phyloP scores from a whole-genome alignment of 2,113 vertebrate genomes.

The Equus przewalskii region DNA sequence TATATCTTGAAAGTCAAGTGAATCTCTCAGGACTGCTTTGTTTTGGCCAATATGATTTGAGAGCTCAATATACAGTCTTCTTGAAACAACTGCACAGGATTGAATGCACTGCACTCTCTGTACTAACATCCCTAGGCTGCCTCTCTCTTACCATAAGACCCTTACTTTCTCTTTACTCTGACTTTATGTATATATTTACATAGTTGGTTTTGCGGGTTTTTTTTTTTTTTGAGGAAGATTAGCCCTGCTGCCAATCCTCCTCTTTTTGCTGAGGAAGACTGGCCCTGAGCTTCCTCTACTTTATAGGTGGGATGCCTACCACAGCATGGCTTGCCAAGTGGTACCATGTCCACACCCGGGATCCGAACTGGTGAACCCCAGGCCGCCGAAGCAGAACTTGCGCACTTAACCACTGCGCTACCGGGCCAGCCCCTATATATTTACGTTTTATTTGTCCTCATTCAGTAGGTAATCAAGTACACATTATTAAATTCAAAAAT shows the following conservation, averaged over 20 bases:
- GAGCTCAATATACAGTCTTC: neutral
- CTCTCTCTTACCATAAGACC: conserved; percentile 16
- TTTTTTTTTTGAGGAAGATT: too few species aligned
- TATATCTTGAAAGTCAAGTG: neutral
- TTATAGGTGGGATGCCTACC: too few species aligned
- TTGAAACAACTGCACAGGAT: neutral
- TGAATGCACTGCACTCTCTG: neutral
- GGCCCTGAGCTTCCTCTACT: too few species aligned
- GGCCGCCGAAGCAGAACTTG: too few species aligned
- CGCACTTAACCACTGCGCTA: too few species aligned
- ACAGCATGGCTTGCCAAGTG: too few species aligned
- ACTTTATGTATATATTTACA: neutral
- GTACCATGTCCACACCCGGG: too few species aligned
- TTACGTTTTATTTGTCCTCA: conserved; percentile 33
- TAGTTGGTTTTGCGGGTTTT: too few species aligned
- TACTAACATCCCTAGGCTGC: neutral
- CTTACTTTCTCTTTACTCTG: neutral
- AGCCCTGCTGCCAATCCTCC: too few species aligned
- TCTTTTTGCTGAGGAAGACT: too few species aligned
- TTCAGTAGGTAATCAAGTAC: neutral
- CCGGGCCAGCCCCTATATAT: neutral
- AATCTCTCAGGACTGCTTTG: neutral
- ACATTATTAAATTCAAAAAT: conserved; percentile 23
- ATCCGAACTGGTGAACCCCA: too few species aligned
- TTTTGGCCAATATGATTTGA: neutral